Base-by-base conservation (phyloP, 1,140 invertebrate species). In the Drosophila biarmipes region DNA sequence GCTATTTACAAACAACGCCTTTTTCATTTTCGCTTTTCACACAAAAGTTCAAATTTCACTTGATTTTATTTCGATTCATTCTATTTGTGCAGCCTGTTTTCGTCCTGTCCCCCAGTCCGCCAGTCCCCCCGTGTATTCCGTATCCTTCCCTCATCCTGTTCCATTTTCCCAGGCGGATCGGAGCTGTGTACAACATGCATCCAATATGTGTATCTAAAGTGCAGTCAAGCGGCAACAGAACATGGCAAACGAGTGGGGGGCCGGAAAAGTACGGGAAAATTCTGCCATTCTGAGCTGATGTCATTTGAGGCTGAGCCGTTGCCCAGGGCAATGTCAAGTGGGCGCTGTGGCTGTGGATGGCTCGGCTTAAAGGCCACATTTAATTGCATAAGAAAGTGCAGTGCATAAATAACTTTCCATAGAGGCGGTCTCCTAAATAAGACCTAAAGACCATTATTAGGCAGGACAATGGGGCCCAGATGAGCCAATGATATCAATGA, bases 201-300 rank as follows among this genome's bases (percentile, higher is more conserved):
- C 48, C 78, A 61, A 64, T 74, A 73, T 73, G 79, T 80, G 79
- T 81, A 76, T 87, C 63, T 57, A 78, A 67, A 86, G 73, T 87
- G 81, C 81, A 86, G 81, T 80, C 81, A 86, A 73, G 81, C 82
- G 81, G 81, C 82, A 87, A 87, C 57, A 63, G 66, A 58, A 87
- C 82, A 87, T 67, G 56, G 67, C 51, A 66, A 62, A 19, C 12
- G 52, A 42, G 57, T 31, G 37, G 15, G 14, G 38, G 37, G 0
- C 31, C 38, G 61, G 34, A 49, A 29, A 55, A 58, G 43, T 34
- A 46, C 48, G 37, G 54, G 51, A 17, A 27, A 63, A 67, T 48
- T 38, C 35, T n/a, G n/a, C 45, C 58, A 63, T 51, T 52, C 59
- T 34, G 35, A 40, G n/a, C 63, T 35, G 68, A 51, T 73, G 71